Evolutionary conservation across 2,888 invertebrate genomes (phyloP).

Genomic region (Chydorus sphaericus): DNA sequence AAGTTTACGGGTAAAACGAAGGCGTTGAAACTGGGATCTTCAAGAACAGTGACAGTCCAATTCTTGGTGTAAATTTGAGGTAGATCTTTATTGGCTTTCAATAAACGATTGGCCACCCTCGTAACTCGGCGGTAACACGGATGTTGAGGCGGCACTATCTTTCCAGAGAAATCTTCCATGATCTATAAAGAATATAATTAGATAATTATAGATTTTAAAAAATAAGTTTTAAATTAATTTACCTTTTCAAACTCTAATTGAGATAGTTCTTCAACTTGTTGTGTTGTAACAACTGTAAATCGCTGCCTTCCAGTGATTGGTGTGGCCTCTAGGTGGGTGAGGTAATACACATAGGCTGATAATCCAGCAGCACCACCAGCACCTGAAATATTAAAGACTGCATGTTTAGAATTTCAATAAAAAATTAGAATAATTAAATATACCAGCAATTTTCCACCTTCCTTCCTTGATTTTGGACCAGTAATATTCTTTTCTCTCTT

Average conservation of each 20-base stretch:
- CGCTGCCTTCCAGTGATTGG: conserved; percentile 37
- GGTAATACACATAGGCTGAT: conserved; percentile 23
- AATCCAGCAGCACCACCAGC: conserved; percentile 17
- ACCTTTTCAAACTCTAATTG: conserved; percentile 29
- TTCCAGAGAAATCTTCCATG: not conserved
- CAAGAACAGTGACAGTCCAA: conserved; percentile 38
- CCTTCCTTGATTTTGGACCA: conserved; percentile 15
- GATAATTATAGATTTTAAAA: no score
- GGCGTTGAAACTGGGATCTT: conserved; percentile 35
- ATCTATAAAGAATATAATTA: conserved; percentile 7
- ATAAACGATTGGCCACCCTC: conserved; percentile 29
- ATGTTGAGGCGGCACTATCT: conserved; percentile 26
- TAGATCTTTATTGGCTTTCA: conserved; percentile 35
- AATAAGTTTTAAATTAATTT: conserved; percentile 15
- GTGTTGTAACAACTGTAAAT: conserved; percentile 35
- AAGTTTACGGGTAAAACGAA: conserved; percentile 40
- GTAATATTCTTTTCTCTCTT: conserved; percentile 25
- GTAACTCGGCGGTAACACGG: conserved; percentile 18
- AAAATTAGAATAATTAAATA: not conserved
- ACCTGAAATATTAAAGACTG: conserved; percentile 5
- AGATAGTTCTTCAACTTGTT: conserved; percentile 31
- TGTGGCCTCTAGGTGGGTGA: conserved; percentile 33
- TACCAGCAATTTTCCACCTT: conserved; percentile 12
- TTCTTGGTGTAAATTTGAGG: conserved; percentile 29
- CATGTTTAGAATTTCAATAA: not conserved